Percentiles rank a stretch among this genome's conserved stretches.
These are phyloP conservation scores for Neomorphus geoffroyi DNA, from an alignment of 2,797 vertebrate genomes.

Conservation along the genomic window DNA sequence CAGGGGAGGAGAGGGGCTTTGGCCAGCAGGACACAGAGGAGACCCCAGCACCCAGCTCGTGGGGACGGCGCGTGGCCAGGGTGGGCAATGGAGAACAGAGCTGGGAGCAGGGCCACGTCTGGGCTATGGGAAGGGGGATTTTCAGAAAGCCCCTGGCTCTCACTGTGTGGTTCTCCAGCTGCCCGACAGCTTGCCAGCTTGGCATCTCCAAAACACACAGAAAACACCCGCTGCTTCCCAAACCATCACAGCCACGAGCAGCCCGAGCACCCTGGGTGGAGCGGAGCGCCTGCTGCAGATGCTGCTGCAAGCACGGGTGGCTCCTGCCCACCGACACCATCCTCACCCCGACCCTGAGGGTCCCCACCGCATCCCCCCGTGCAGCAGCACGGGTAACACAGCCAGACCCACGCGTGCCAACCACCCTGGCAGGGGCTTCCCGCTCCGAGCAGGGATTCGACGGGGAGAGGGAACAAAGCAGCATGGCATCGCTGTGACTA, in stretches of 20 bases:
- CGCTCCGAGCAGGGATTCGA: neutral
- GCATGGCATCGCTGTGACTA: neutral
- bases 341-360: neutral
- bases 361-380: accelerated
- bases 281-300: neutral
- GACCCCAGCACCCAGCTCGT: neutral
- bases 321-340: neutral
- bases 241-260: neutral
- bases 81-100: neutral
- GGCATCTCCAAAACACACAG: neutral
- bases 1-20: neutral
- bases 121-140: neutral
- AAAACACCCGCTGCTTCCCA: neutral
- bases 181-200: neutral
- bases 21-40: neutral
- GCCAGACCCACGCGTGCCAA: accelerated
- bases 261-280: neutral
- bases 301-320: accelerated
- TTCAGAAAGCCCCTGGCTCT: neutral
- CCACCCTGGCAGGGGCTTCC: neutral
- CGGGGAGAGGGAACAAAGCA: neutral
- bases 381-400: neutral
- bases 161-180: accelerated
- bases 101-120: accelerated
- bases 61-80: neutral